Evolutionary conservation across 2,797 vertebrate species (phyloP).

Genomic region (Chaenodraco wilsoni): DNA sequence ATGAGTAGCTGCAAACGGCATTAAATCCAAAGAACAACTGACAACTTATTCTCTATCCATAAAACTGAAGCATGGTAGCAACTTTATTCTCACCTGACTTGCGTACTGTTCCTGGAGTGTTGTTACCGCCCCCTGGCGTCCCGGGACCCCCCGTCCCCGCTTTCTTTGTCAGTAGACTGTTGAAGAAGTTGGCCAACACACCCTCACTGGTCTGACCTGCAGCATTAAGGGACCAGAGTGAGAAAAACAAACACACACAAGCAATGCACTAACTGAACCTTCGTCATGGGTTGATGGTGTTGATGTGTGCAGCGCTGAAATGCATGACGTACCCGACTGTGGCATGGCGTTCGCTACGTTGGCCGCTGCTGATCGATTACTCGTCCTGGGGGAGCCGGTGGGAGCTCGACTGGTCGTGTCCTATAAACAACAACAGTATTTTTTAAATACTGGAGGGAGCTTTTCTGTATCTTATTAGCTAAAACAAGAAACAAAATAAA

Average conservation of each 20-base stretch:
- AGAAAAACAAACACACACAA: not conserved
- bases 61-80: not conserved
- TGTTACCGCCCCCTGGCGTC: constrained; percentile 86
- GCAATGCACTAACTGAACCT: not conserved
- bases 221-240: constrained; percentile 51
- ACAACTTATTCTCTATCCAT: not conserved
- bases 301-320: not conserved
- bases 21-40: constrained; percentile 5
- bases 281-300: fast-evolving
- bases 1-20: constrained; percentile 28
- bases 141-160: constrained; percentile 91
- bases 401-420: constrained; percentile 94
- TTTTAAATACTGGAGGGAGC: constrained; percentile 23
- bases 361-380: constrained; percentile 93
- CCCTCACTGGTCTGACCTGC: constrained; percentile 98
- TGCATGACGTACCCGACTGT: constrained; percentile 86
- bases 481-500: constrained; percentile 21
- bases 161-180: constrained; percentile 98
- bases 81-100: constrained; percentile 88
- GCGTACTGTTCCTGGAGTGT: constrained; percentile 91
- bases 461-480: constrained; percentile 12
- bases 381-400: constrained; percentile 94
- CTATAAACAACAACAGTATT: constrained; percentile 68
- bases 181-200: constrained; percentile 98
- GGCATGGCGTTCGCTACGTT: constrained; percentile 96